Evolutionary conservation across 1,140 invertebrate genomes (phyloP).

Genomic region (Musca vetustissima): DNA sequence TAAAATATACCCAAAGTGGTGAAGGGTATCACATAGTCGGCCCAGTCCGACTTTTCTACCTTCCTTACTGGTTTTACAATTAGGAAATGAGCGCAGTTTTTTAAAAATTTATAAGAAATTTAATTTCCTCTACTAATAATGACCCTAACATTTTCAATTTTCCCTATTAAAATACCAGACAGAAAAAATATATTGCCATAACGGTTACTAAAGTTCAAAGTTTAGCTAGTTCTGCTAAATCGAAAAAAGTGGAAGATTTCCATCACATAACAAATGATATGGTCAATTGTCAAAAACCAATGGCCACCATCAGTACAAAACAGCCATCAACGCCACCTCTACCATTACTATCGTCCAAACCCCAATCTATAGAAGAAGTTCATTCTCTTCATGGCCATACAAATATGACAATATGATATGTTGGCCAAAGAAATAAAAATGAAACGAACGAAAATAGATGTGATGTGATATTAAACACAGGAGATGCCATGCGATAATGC

Average conservation of each 20-base stretch:
- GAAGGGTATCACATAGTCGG: too few relatives aligned
- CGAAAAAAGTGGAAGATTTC: not conserved
- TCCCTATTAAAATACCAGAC: too few relatives aligned
- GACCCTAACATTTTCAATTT: too few relatives aligned
- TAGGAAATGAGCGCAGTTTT: too few relatives aligned
- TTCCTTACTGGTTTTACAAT: too few relatives aligned
- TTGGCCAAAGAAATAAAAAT: too few relatives aligned
- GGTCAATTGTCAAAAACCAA: not conserved
- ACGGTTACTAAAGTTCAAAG: slow-evolving; percentile 11
- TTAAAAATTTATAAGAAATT: too few relatives aligned
- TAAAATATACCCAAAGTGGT: too few relatives aligned
- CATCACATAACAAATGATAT: not conserved
- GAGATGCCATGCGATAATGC: slow-evolving; percentile 19
- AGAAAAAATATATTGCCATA: slow-evolving; percentile 1
- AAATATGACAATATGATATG: slow-evolving; percentile 14
- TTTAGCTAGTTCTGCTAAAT: not conserved
- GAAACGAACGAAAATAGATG: slow-evolving; percentile 12
- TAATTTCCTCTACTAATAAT: too few relatives aligned
- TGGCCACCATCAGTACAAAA: not conserved
- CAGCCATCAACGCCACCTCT: not conserved
- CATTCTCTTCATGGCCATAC: too few relatives aligned
- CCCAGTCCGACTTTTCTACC: too few relatives aligned
- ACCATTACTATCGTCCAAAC: too few relatives aligned
- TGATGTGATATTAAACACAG: slow-evolving; percentile 16
- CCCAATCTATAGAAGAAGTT: not conserved